phyloP scores from a whole-genome alignment of 1,140 invertebrate genomes.

The Gonioctena quinquepunctata region DNA sequence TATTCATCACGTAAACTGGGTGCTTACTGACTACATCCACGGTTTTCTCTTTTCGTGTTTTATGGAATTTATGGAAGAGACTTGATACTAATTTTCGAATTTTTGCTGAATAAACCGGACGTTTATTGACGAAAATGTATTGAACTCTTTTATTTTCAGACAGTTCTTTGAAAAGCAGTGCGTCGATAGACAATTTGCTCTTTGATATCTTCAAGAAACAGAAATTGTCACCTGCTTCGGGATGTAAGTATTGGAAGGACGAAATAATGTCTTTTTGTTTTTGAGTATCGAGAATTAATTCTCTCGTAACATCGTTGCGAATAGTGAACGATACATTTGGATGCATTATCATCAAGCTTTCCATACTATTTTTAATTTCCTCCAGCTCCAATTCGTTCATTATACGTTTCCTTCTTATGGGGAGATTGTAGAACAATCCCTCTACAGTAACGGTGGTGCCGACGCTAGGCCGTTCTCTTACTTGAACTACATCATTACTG shows the following conservation, averaged over 20 bases:
- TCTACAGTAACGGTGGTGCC: slow-evolving; percentile 69
- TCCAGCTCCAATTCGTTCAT: slow-evolving; percentile 62
- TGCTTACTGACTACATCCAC: slow-evolving; percentile 49
- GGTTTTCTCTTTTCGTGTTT: slow-evolving; percentile 9
- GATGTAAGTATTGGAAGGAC: slow-evolving; percentile 61
- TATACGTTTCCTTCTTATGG: slow-evolving; percentile 63
- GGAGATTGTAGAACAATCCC: slow-evolving; percentile 65
- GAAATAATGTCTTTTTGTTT: slow-evolving; percentile 60
- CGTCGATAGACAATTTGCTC: slow-evolving; percentile 60
- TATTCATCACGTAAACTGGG: slow-evolving; percentile 64
- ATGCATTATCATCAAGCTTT: slow-evolving; percentile 64
- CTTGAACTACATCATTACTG: slow-evolving; percentile 20
- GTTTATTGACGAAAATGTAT: slow-evolving; percentile 68
- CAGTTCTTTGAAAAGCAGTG: slow-evolving; percentile 60
- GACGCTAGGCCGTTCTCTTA: slow-evolving; percentile 55
- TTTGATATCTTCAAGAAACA: slow-evolving; percentile 58
- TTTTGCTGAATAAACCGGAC: slow-evolving; percentile 60
- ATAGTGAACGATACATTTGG: slow-evolving; percentile 63
- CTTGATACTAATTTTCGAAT: slow-evolving; percentile 59
- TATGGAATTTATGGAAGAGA: slow-evolving; percentile 49
- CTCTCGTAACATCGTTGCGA: slow-evolving; percentile 63
- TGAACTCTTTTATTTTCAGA: slow-evolving; percentile 58
- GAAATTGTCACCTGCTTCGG: slow-evolving; percentile 55
- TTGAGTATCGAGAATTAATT: slow-evolving; percentile 61
- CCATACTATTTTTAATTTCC: slow-evolving; percentile 60